phyloP scores from a whole-genome alignment of 2,113 vertebrate species.

The Colius striatus region DNA sequence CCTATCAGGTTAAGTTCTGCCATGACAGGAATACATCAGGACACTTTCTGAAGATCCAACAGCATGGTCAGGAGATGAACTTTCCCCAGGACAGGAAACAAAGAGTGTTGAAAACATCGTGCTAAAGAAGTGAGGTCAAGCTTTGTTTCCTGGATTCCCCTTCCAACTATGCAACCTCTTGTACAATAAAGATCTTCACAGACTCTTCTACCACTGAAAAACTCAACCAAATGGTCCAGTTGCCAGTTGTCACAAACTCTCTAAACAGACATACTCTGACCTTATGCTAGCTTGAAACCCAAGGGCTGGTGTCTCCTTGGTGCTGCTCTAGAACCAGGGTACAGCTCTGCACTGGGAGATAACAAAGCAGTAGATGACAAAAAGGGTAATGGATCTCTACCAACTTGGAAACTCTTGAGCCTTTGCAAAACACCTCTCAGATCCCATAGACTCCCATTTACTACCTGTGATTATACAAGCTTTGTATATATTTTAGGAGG shows the following conservation, averaged over 20 bases:
- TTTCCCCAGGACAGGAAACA: neutral
- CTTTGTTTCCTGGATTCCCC: neutral
- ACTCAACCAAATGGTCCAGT: no score
- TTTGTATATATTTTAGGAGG: neutral
- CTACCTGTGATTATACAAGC: neutral
- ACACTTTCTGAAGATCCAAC: neutral
- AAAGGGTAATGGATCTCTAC: no score
- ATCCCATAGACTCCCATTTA: neutral
- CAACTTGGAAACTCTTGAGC: neutral
- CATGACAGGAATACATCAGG: neutral
- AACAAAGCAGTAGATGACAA: no score
- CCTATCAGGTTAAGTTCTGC: neutral
- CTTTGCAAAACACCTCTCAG: neutral
- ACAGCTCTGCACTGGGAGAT: fast-evolving
- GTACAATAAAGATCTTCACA: neutral
- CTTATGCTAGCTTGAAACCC: neutral
- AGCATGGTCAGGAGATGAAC: fast-evolving
- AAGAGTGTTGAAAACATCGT: fast-evolving
- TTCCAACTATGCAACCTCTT: neutral
- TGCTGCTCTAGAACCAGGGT: neutral
- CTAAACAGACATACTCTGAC: neutral
- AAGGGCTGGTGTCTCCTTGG: neutral
- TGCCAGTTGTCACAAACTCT: neutral
- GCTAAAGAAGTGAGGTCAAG: neutral
- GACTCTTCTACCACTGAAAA: neutral